Percentiles rank a stretch among this genome's conserved stretches.
These are phyloP conservation scores for Archips xylosteana DNA, from an alignment of 2,888 invertebrate species.

Conservation along the genomic window DNA sequence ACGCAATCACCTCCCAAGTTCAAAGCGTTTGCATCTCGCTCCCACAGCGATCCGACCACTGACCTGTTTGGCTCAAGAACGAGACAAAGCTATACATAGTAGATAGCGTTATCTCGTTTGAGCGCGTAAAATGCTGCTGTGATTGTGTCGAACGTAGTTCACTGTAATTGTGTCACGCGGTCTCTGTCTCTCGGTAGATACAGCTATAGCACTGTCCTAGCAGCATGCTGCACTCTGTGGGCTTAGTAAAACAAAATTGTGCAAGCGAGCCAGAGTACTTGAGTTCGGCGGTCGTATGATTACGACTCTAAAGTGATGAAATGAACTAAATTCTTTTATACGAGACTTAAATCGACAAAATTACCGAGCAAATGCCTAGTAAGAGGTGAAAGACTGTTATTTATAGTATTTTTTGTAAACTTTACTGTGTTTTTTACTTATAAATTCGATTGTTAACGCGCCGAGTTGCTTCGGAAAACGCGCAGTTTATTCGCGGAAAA, in stretches of 20 bases:
- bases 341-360: constrained; percentile 32
- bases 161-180: constrained; percentile 31
- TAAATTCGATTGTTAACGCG: constrained; percentile 26
- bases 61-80: constrained; percentile 7
- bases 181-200: constrained; percentile 27
- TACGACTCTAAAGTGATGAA: constrained; percentile 59
- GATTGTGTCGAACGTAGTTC: constrained; percentile 1
- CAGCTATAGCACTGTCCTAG: constrained; percentile 27
- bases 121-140: neutral
- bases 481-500: constrained; percentile 32
- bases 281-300: constrained; percentile 67
- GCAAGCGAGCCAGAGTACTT: constrained; percentile 56
- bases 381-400: constrained; percentile 28
- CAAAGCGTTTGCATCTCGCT: constrained; percentile 20
- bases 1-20: neutral
- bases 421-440: constrained; percentile 33
- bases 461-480: constrained; percentile 30
- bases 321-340: constrained; percentile 60
- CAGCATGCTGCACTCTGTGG: constrained; percentile 32
- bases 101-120: constrained; percentile 16
- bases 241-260: constrained; percentile 46
- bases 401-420: constrained; percentile 30
- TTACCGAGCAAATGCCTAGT: constrained; percentile 22
- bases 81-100: constrained; percentile 18
- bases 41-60: neutral